phyloP scores from a whole-genome alignment of 1,140 invertebrate species.

The Goniozus legneri region DNA sequence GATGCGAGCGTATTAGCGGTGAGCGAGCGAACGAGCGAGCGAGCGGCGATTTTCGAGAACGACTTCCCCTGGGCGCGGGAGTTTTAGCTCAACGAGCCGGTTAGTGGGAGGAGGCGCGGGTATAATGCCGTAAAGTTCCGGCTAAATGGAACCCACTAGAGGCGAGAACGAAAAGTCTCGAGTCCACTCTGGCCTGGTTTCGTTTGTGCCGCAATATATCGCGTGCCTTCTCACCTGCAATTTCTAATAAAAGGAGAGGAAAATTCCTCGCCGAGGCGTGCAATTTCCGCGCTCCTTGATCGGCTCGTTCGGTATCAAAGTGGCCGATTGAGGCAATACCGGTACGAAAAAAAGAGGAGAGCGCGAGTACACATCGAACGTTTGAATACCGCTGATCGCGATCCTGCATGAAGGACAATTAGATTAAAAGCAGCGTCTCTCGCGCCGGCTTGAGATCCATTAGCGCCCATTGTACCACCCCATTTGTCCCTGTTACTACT shows the following conservation, averaged over 20 bases:
- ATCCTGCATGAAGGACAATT: conserved; percentile 51
- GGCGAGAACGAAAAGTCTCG: conserved; percentile 27
- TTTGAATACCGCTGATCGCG: conserved; percentile 40
- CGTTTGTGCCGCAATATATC: conserved; percentile 6
- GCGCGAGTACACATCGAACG: conserved; percentile 13
- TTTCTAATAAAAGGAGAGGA: background rate
- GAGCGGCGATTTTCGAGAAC: background rate
- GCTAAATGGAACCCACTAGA: conserved; percentile 34
- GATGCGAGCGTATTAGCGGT: no score
- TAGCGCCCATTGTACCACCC: conserved; percentile 55
- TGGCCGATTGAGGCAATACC: no score
- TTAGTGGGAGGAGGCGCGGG: no score
- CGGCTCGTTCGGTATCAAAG: background rate
- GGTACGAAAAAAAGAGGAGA: no score
- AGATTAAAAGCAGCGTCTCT: conserved; percentile 57
- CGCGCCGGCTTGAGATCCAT: conserved; percentile 55
- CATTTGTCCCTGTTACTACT: conserved; percentile 44
- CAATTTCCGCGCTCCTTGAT: background rate
- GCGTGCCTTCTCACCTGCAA: conserved; percentile 4
- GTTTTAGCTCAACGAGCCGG: conserved; percentile 27
- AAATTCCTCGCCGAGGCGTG: no score
- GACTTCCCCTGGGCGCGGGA: conserved; percentile 9
- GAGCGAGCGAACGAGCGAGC: background rate
- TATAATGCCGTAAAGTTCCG: conserved; percentile 29
- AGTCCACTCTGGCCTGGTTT: conserved; percentile 23